Evolutionary conservation across 2,113 vertebrate species (phyloP).

Genomic region (Dicaeum eximium): DNA sequence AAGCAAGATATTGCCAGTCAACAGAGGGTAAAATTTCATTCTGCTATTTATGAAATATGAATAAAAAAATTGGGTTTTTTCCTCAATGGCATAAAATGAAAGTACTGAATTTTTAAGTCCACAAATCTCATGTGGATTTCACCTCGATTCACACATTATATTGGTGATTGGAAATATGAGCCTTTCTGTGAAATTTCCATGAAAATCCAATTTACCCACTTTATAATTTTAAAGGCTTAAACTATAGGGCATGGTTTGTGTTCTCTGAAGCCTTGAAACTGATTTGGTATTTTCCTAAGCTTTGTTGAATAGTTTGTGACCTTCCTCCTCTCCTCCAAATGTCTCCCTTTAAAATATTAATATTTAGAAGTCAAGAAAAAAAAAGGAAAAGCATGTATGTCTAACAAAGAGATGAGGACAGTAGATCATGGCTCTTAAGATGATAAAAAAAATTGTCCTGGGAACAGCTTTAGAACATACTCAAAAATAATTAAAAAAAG

Average conservation of each 20-base stretch:
- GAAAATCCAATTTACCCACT: conserved; percentile 59
- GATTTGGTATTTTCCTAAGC: conserved; percentile 26
- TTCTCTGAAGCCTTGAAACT: conserved; percentile 37
- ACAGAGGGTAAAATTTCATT: conserved; percentile 43
- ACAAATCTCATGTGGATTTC: conserved; percentile 18
- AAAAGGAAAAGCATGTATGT: not conserved
- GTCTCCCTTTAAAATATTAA: not conserved
- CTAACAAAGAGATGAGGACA: not conserved
- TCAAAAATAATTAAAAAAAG: not conserved
- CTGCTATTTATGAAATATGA: conserved; percentile 36
- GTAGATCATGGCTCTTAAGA: not conserved
- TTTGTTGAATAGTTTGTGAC: conserved; percentile 8
- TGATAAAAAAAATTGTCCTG: not conserved
- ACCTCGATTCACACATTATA: conserved; percentile 16
- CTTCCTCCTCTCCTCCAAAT: not conserved
- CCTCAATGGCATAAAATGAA: conserved; percentile 40
- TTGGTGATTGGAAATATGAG: conserved; percentile 2
- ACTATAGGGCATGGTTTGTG: not conserved
- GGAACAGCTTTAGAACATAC: not conserved
- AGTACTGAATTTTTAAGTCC: conserved; percentile 27
- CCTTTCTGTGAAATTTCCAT: conserved; percentile 54
- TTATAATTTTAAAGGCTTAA: conserved; percentile 54
- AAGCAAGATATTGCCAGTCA: conserved; percentile 6
- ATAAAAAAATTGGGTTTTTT: conserved; percentile 15
- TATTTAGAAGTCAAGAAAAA: not conserved